Evolutionary conservation across 2,888 invertebrate genomes (phyloP), one percentile per base, ranked within the genome.

Genomic region (Campoplex capitator): DNA sequence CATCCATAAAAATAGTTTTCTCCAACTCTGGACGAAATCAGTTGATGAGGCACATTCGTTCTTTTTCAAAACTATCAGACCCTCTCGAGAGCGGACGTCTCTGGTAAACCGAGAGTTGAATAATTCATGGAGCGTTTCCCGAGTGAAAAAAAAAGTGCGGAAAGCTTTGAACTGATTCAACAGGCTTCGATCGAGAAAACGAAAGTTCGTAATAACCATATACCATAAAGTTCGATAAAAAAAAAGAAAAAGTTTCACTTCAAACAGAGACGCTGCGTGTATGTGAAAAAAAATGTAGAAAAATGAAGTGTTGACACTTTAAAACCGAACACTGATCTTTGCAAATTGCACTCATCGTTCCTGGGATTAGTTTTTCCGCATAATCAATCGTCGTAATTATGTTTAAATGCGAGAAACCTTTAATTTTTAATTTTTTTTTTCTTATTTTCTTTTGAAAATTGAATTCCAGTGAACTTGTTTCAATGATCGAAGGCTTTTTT

Each of bases 121-220:
- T 85, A 80, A 85, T 85, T 85, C 84, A 85, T 85, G 76, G 45
- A 35, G 51, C 75, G 76, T 80, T 75, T 71, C 65, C 23, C 51
- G 65, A 42, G 16, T 16, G 75, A n/a, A 32, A 75, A 70, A 71
- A 62, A 71, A 62, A 68, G 54, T 62, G n/a, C 23, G 18, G 68
- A 58, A 65, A 75, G 51, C 70, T 48, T 77, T 68, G 48, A 74
- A 78, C 78, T 48, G 68, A 74, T 79, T 84, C 74, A 68, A 84
- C 84, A 79, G 74, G 78, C 70, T 83, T 58, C 75, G 74, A 78
- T 78, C 23, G 74, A 13, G 42, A 23, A 67, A 35, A 45, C 45
- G 58, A 48, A 68, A 84, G 79, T 58, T 76, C 48, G 68, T 42
- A 38, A 70, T 76, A 56, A 75, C 76, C 32, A 45, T 70, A 56